A percentile compares a stretch with the other conserved stretches of the same genome.
Evolutionary conservation across 2,113 vertebrate genomes (phyloP).

Genomic region (Callithrix jacchus): DNA sequence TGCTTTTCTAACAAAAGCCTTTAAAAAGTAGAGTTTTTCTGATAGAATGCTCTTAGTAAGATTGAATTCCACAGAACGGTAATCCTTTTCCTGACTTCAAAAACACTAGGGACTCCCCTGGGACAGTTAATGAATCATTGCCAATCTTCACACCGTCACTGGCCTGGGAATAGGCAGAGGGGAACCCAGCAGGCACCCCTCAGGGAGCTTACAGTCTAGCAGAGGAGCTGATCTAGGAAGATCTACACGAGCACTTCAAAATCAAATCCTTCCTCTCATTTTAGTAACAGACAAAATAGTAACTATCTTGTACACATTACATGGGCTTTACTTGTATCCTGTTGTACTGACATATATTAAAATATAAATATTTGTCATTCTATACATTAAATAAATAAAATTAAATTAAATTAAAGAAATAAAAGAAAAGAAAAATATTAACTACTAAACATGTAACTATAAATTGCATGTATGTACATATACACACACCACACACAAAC

Average conservation of each 20-base stretch:
- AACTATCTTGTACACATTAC: fast-evolving
- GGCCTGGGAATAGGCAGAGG: background rate
- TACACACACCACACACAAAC: background rate
- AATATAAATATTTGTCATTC: background rate
- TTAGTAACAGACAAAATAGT: background rate
- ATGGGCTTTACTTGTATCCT: fast-evolving
- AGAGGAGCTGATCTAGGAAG: too few species aligned
- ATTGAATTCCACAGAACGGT: background rate
- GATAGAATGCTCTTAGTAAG: fast-evolving
- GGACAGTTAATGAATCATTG: fast-evolving
- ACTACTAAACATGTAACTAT: too few species aligned
- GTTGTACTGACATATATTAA: fast-evolving
- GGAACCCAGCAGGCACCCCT: background rate
- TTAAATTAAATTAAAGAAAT: background rate
- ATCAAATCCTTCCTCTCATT: background rate
- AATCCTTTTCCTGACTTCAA: background rate
- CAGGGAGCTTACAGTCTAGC: background rate
- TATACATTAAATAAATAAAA: background rate
- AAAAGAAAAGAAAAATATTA: background rate
- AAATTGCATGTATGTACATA: fast-evolving
- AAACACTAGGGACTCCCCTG: background rate
- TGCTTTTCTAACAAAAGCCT: background rate
- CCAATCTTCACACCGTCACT: fast-evolving
- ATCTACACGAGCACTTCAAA: background rate
- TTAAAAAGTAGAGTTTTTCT: background rate